Evolutionary conservation across 1,140 invertebrate genomes (phyloP).

Genomic region (Aphelenchoides avenae): DNA sequence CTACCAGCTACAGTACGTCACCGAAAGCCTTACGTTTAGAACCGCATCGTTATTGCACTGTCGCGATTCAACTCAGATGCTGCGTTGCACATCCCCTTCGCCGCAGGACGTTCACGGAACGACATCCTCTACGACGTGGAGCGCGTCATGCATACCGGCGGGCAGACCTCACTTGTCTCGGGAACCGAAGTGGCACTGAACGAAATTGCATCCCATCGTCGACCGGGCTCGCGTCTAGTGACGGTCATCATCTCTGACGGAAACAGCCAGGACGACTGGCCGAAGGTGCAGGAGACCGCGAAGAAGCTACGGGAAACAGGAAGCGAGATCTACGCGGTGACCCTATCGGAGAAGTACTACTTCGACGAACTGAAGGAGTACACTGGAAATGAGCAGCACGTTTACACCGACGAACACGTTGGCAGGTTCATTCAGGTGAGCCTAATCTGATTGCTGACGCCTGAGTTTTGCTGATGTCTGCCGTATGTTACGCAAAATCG

Average conservation of each 20-base stretch:
- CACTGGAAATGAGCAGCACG: slow-evolving; percentile 26
- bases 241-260: slow-evolving; percentile 47
- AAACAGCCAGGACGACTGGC: slow-evolving; percentile 51
- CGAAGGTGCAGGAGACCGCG: slow-evolving; percentile 28
- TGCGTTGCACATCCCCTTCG: slow-evolving; percentile 27
- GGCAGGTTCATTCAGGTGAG: slow-evolving; percentile 37
- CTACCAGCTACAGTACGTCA: not conserved
- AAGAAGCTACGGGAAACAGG: slow-evolving; percentile 19
- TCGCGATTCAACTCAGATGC: slow-evolving; percentile 33
- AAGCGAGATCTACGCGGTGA: slow-evolving; percentile 45
- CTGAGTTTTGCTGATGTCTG: too few relatives aligned
- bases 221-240: slow-evolving; percentile 26
- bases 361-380: slow-evolving; percentile 44
- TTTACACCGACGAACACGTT: slow-evolving; percentile 38
- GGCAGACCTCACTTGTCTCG: slow-evolving; percentile 36
- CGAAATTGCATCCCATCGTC: slow-evolving; percentile 14
- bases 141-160: slow-evolving; percentile 28
- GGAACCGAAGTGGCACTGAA: slow-evolving; percentile 24
- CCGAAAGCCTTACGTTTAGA: slow-evolving; percentile 25
- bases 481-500: too few relatives aligned
- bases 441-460: too few relatives aligned
- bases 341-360: slow-evolving; percentile 37
- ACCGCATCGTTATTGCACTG: slow-evolving; percentile 37
- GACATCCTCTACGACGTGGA: slow-evolving; percentile 47
- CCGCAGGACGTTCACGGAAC: slow-evolving; percentile 13